Base-by-base conservation (phyloP, 2,888 invertebrate species). In the Camptogramma bilineatum region DNA sequence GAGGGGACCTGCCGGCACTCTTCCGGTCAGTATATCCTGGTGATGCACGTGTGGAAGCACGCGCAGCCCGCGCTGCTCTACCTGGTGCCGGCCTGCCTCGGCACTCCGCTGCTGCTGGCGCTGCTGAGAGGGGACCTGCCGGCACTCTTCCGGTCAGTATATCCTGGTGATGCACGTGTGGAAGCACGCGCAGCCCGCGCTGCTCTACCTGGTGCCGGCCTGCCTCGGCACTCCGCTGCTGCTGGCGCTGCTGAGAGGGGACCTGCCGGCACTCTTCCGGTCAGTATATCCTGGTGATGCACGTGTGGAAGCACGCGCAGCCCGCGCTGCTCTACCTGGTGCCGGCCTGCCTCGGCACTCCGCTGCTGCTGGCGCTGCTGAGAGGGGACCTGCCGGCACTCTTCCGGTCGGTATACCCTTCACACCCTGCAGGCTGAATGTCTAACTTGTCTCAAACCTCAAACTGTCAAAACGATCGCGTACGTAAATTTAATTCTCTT, bases 161-260 rank as follows among this genome's bases (percentile, higher is more conserved):
- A 24, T 24, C 24, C 24, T 24, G 24, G 24, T 24, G 24, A 24
- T 4, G 24, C 24, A 24, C 24, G 3, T 24, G 28, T 28, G 7
- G 7, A 28, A 2, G 28, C 28, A 4, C 5, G 5, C 7, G 7
- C 28, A 28, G 4, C 2, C 28, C 0, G 99, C 99, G 57, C 94
- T 99, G 64, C 93, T 99, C 77, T 99, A 99, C 90, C 94, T 99
- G 71, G 99, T 99, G 68, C 99, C 99, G 5, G 97, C 98, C 13
- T 99, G 99, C 88, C 94, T 99, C 74, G 97, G 96, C 69, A 96
- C 98, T 44, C 99, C 99, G 16, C 87, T 99, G 28, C 81, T 96
- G n/a, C 91, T 99, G 13, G 99, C 99, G 9, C 88, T 98, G 44
- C 85, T 98, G 39, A 96, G 97, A 79, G 99, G 99, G 21, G 99